Evolutionary conservation across 2,113 vertebrate species (phyloP).

Genomic region (Toxostoma redivivum): DNA sequence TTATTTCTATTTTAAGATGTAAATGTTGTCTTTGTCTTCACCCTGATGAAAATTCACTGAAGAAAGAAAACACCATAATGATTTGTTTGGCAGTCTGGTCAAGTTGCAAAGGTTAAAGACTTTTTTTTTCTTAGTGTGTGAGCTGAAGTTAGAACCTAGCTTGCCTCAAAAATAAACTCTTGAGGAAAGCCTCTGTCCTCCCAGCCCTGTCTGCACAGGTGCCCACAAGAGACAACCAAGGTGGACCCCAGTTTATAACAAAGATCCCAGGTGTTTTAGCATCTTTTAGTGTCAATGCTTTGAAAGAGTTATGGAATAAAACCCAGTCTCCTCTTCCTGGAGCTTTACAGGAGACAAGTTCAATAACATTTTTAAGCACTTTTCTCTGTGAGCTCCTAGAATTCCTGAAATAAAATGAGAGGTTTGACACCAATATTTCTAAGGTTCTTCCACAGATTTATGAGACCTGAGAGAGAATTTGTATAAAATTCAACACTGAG

Average conservation of each 20-base stretch:
- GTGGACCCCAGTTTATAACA: not conserved
- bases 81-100: not conserved
- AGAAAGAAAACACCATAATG: not conserved
- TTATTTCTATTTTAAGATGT: constrained; percentile 45
- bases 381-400: not conserved
- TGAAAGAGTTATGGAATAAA: not conserved
- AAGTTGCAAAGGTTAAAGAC: not conserved
- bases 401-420: not conserved
- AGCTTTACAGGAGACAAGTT: not conserved
- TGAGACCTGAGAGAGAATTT: not conserved
- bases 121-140: not conserved
- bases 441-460: not conserved
- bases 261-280: not conserved
- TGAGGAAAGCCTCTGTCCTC: not conserved
- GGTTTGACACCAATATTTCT: not conserved
- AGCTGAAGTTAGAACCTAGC: not conserved
- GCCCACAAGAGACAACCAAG: not conserved
- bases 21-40: constrained; percentile 29
- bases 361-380: not conserved
- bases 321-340: not conserved
- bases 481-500: not conserved
- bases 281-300: not conserved
- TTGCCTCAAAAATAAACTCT: not conserved
- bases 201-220: not conserved
- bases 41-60: constrained; percentile 23